These are phyloP conservation scores for Drosophila repletoides DNA, from an alignment of 1,140 invertebrate species.

Conservation along the genomic window DNA sequence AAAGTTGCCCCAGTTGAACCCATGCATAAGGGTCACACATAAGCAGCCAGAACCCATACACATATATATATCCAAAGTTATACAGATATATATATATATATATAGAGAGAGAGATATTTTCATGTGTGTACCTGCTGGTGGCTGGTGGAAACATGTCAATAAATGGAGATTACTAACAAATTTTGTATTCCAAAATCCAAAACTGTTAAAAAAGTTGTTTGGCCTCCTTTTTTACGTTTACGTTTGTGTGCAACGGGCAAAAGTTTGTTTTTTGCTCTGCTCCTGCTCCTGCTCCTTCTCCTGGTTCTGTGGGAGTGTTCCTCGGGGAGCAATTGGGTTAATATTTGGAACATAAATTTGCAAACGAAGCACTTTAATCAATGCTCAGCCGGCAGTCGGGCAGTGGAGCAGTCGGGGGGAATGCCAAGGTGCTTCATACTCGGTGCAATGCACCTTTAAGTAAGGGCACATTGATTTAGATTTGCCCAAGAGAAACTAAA, in stretches of 20 bases:
- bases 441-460: constrained; percentile 56
- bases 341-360: constrained; percentile 80
- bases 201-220: constrained; percentile 77
- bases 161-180: constrained; percentile 80
- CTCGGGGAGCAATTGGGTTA: constrained; percentile 77
- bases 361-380: constrained; percentile 78
- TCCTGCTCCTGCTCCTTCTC: too few species aligned
- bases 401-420: background rate
- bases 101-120: background rate
- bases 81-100: constrained; percentile 47
- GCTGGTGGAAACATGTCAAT: constrained; percentile 59
- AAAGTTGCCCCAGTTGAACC: constrained; percentile 46
- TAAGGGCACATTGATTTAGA: constrained; percentile 51
- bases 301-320: constrained; percentile 51
- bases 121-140: constrained; percentile 17
- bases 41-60: constrained; percentile 42
- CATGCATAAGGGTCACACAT: constrained; percentile 68
- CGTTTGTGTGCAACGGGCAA: constrained; percentile 33
- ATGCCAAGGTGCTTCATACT: background rate
- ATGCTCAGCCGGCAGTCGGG: constrained; percentile 53
- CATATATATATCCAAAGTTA: constrained; percentile 51
- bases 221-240: constrained; percentile 34
- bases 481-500: background rate
- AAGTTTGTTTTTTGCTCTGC: constrained; percentile 57
- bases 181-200: constrained; percentile 80